Conservation (phyloP, 2,797 vertebrate species). For the Arctocebus calabarensis region DNA sequence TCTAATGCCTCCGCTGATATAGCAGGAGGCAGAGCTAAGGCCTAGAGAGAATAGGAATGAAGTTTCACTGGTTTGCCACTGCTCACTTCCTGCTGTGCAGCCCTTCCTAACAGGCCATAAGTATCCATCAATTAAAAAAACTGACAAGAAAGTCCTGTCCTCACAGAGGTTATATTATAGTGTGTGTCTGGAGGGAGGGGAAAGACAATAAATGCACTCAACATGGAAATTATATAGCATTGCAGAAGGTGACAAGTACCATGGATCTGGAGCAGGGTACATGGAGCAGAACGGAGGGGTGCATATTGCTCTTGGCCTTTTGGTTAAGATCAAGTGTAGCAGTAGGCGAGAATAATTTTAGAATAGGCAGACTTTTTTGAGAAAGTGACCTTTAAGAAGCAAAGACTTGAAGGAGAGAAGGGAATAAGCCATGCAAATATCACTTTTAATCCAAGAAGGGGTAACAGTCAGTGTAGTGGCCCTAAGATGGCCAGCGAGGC, state of each 20-base stretch:
- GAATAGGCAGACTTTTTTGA: neutral
- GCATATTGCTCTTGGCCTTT: too few species aligned
- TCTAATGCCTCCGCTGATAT: too few species aligned
- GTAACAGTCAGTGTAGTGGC: neutral
- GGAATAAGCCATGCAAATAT: neutral
- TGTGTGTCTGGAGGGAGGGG: neutral
- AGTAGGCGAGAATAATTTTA: neutral
- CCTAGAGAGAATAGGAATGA: too few species aligned
- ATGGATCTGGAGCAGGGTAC: neutral
- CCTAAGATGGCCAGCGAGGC: neutral
- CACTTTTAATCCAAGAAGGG: neutral
- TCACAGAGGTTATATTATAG: neutral
- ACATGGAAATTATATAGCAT: neutral
- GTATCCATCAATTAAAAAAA: slow-evolving; percentile 10
- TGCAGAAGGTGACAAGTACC: neutral
- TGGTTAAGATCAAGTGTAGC: neutral
- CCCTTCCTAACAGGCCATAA: neutral
- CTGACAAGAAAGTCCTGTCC: neutral
- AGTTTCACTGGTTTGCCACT: too few species aligned
- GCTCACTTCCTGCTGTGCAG: too few species aligned
- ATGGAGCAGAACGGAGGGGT: neutral
- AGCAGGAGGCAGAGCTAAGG: too few species aligned
- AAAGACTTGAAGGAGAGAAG: slow-evolving; percentile 1
- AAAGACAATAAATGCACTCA: slow-evolving; percentile 35
- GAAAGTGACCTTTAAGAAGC: slow-evolving; percentile 36